Evolutionary conservation across 2,113 vertebrate genomes (phyloP), one percentile per base, ranked within the genome.

Genomic region (Anguilla japonica): DNA sequence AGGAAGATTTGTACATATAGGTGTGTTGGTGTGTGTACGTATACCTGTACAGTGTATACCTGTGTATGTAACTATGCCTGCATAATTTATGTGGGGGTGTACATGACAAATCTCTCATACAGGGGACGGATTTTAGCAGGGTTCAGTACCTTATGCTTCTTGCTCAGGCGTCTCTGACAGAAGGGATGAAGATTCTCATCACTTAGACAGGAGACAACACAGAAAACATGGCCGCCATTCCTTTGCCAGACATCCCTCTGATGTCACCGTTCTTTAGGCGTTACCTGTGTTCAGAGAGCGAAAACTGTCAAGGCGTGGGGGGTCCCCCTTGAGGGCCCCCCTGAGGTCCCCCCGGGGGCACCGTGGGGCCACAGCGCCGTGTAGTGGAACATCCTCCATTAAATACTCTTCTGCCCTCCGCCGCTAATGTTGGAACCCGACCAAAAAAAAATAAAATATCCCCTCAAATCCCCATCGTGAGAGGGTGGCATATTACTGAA

Each of bases 211-310:
- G 18, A 67, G 93, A 94, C 94, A 94, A 93, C 93, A 95, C 95
- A 94, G 95, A 93, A 93, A 95, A 94, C 94, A 95, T 92, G 93
- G 93, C 94, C 93, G 91, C 91, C 90, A 92, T 91, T 92, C 91
- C 92, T 93, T 94, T 93, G 91, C 92, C 91, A 93, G 94, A 94
- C 91, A 93, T 89, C 89, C 91, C 92, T 92, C 92, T 92, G 92
- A 92, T 91, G 91, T 94, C 93, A 93, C 91, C 93, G 91, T 92
- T 93, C 93, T 92, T 92, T 93, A 92, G 93, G 60, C 60, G 7
- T 6, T 20, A 20, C 2, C 20, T 7, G 60, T 8, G 60, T 67
- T 26, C 18, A 67, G 60, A 67, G 60, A 67, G 4, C 22, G 60
- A 14, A 20, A 67, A 6, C 60, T 26, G 22, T 67, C 60, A 53